These are phyloP conservation scores for Tethea ocularis DNA, from an alignment of 2,888 invertebrate genomes.

Conservation along the genomic window DNA sequence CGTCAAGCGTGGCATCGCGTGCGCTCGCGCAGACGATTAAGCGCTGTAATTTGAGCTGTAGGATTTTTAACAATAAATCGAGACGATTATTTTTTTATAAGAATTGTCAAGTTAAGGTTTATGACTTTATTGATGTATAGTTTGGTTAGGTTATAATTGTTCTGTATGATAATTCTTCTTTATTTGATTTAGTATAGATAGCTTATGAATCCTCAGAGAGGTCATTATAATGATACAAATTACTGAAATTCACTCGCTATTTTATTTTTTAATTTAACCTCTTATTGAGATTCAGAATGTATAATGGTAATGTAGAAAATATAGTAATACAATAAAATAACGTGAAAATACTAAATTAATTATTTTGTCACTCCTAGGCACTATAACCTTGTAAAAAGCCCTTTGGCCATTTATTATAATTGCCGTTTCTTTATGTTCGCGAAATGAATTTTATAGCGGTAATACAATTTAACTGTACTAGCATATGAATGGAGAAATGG, in stretches of 20 bases:
- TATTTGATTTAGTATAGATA: too few relatives aligned
- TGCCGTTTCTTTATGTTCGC: background rate
- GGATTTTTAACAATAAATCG: background rate
- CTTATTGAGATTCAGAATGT: too few relatives aligned
- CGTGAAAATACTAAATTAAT: background rate
- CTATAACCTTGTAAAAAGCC: background rate
- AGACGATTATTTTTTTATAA: background rate
- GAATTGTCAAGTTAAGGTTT: background rate
- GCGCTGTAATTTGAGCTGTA: conserved; percentile 27
- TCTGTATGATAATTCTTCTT: too few relatives aligned
- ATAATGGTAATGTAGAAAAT: too few relatives aligned
- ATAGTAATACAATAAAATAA: background rate
- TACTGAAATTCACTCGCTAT: too few relatives aligned
- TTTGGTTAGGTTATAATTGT: background rate
- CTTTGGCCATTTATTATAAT: background rate
- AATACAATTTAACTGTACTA: background rate
- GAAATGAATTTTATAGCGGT: background rate
- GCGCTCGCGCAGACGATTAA: conserved; percentile 22
- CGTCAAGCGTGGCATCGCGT: conserved; percentile 37
- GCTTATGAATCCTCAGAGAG: too few relatives aligned
- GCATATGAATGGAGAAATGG: conserved; percentile 4
- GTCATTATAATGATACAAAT: too few relatives aligned
- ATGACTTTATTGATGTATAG: background rate
- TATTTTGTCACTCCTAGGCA: background rate
- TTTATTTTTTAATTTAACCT: too few relatives aligned